Evolutionary conservation across 2,797 vertebrate genomes (phyloP).

Genomic region (Poecilia velifera): DNA sequence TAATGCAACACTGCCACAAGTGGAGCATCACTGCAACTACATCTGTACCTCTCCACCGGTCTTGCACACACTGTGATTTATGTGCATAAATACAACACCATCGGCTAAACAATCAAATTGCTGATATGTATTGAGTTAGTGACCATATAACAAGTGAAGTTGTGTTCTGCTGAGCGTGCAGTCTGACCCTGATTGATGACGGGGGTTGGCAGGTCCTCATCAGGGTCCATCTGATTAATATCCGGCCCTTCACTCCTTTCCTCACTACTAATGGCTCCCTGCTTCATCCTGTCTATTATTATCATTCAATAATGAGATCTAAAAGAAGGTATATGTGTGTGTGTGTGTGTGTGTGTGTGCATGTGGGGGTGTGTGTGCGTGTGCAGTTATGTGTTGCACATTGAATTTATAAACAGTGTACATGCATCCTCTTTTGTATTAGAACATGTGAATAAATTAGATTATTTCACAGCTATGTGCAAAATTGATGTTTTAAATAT

Average conservation of each 20-base stretch:
- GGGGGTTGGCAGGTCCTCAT: constrained; percentile 65
- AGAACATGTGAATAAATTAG: no score
- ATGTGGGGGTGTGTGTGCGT: background rate
- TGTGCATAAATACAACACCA: constrained; percentile 20
- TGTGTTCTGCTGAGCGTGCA: constrained; percentile 58
- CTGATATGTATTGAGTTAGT: constrained; percentile 29
- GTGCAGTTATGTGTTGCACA: background rate
- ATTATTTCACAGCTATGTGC: background rate
- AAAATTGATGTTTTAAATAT: background rate
- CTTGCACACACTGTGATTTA: background rate
- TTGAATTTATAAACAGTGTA: constrained; percentile 2
- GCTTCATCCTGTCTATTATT: constrained; percentile 77
- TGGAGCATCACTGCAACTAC: constrained; percentile 50
- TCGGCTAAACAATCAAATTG: constrained; percentile 36
- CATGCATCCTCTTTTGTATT: background rate
- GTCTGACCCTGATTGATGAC: constrained; percentile 70
- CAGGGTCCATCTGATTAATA: constrained; percentile 78
- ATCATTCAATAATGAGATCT: constrained; percentile 77
- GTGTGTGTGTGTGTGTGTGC: constrained; percentile 12
- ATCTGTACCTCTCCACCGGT: constrained; percentile 6
- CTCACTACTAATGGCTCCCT: constrained; percentile 71
- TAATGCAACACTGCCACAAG: constrained; percentile 60
- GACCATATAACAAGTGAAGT: constrained; percentile 34
- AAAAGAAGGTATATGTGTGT: constrained; percentile 48
- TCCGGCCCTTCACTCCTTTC: constrained; percentile 68